A percentile compares a stretch with the other conserved stretches of the same genome.
These are phyloP conservation scores for Apantesis nais DNA, from an alignment of 2,888 invertebrate genomes.

Conservation along the genomic window DNA sequence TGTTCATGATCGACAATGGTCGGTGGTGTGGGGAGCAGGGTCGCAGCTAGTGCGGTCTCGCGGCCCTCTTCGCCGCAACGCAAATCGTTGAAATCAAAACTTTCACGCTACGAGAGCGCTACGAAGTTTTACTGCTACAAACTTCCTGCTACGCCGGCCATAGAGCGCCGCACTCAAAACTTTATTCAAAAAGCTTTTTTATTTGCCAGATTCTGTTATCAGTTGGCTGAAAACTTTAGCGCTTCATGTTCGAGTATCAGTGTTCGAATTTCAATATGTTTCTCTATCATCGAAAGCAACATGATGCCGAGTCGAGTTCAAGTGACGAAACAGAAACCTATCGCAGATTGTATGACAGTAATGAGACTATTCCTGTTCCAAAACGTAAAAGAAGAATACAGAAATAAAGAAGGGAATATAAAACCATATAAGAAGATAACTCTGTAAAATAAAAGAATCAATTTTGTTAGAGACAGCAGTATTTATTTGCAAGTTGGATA, in stretches of 20 bases:
- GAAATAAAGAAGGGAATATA: not conserved
- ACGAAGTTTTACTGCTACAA: conserved; percentile 86
- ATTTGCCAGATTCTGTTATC: conserved; percentile 84
- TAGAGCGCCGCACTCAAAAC: conserved; percentile 83
- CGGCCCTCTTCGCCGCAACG: conserved; percentile 82
- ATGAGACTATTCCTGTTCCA: not conserved
- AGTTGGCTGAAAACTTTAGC: conserved; percentile 70
- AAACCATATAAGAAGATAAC: not conserved
- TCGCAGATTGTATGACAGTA: not conserved
- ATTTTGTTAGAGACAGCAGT: not conserved
- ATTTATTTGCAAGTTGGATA: not conserved
- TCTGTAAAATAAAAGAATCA: not conserved
- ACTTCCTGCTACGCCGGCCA: conserved; percentile 84
- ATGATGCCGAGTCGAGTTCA: conserved; percentile 25
- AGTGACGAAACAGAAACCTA: conserved; percentile 7
- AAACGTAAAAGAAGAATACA: not conserved
- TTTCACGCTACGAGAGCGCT: conserved; percentile 85
- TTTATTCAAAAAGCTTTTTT: conserved; percentile 84
- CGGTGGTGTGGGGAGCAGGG: conserved; percentile 65
- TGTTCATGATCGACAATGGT: conserved; percentile 16
- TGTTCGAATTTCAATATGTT: conserved; percentile 54
- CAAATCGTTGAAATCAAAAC: conserved; percentile 86
- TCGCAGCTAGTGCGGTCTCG: conserved; percentile 78
- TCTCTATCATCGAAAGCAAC: conserved; percentile 49
- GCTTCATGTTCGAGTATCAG: conserved; percentile 58